Conservation (phyloP, 2,797 vertebrate species). For the Pyrocephalus nanus region DNA sequence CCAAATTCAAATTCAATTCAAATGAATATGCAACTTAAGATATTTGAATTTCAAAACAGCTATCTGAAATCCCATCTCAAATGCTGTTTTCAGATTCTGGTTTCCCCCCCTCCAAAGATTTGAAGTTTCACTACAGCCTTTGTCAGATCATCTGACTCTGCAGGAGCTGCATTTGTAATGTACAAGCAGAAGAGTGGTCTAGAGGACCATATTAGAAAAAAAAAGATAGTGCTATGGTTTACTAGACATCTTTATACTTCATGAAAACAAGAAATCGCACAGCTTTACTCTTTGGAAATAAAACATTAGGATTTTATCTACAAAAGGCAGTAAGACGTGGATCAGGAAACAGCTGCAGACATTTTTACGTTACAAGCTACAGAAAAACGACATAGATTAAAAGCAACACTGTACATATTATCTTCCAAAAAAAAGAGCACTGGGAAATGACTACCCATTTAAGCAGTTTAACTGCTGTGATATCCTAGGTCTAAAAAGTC, state of each 20-base stretch:
- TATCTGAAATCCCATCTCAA: neutral
- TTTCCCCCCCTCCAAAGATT: neutral
- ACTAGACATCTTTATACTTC: neutral
- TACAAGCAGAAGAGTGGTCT: neutral
- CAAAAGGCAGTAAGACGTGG: neutral
- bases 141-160: neutral
- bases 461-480: neutral
- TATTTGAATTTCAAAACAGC: neutral
- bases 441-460: neutral
- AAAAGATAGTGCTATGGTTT: neutral
- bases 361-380: neutral
- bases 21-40: neutral
- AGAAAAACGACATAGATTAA: neutral
- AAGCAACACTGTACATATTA: accelerated
- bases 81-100: neutral
- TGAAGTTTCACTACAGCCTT: neutral
- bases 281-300: neutral
- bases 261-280: neutral
- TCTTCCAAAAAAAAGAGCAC: neutral
- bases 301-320: neutral
- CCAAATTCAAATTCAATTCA: neutral
- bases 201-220: neutral
- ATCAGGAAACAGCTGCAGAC: neutral
- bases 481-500: neutral
- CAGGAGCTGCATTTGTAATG: neutral